Percentiles rank a stretch among this genome's conserved stretches.
These are phyloP conservation scores for Oryzias javanicus DNA, from an alignment of 2,113 vertebrate genomes.

Conservation along the genomic window DNA sequence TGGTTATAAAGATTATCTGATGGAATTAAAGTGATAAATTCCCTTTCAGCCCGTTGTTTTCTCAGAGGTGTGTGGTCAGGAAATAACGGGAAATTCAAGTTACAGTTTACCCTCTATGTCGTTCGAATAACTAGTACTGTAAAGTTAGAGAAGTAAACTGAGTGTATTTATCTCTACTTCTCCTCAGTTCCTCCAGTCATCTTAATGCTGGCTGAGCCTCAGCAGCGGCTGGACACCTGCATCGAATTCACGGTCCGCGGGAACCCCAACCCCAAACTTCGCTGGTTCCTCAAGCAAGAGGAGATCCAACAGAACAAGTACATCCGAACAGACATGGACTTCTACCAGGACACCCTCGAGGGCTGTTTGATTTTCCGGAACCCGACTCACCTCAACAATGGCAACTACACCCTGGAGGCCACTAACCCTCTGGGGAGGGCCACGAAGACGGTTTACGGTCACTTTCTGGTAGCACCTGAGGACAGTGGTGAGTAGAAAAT, in stretches of 20 bases:
- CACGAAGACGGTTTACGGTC: conserved; percentile 89
- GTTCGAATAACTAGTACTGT: not conserved
- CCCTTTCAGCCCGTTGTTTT: conserved; percentile 37
- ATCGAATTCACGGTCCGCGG: conserved; percentile 93
- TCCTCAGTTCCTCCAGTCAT: conserved; percentile 90
- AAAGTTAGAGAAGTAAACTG: not conserved
- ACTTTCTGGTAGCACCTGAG: conserved; percentile 86
- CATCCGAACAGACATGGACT: conserved; percentile 86
- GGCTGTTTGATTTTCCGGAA: conserved; percentile 95
- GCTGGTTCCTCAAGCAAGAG: conserved; percentile 88
- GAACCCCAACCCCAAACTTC: conserved; percentile 88
- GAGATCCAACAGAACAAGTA: conserved; percentile 84
- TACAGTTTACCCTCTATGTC: conserved; percentile 19
- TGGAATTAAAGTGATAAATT: conserved; percentile 62
- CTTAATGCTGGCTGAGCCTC: conserved; percentile 87
- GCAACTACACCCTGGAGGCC: conserved; percentile 95
- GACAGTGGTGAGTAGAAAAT: conserved; percentile 47
- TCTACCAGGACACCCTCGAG: conserved; percentile 88
- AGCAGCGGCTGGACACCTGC: conserved; percentile 90
- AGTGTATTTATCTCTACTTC: not conserved
- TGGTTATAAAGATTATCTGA: conserved; percentile 63
- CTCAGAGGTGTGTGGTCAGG: conserved; percentile 29
- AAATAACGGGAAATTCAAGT: conserved; percentile 9
- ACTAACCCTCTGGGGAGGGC: conserved; percentile 87
- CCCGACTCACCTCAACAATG: conserved; percentile 95